phyloP scores from a whole-genome alignment of 1,140 invertebrate genomes.

The Colletes gigas region DNA sequence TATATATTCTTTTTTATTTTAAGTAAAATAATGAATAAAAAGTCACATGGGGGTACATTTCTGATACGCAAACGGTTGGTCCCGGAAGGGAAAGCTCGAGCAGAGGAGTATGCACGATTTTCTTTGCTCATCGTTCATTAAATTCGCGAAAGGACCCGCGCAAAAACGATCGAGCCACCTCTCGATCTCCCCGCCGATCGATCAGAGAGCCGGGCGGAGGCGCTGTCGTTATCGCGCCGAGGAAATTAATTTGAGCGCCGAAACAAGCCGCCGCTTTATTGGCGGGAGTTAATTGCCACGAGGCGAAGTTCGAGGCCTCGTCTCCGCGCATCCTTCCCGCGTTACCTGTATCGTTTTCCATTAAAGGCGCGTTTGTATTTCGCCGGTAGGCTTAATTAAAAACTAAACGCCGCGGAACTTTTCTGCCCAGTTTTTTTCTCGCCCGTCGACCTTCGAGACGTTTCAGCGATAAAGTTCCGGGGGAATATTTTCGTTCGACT shows the following conservation, averaged over 20 bases:
- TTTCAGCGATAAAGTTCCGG: too few species aligned
- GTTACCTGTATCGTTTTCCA: slow-evolving; percentile 30
- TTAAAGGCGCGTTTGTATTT: slow-evolving; percentile 41
- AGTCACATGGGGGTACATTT: too few species aligned
- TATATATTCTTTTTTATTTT: too few species aligned
- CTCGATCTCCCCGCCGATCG: slow-evolving; percentile 34
- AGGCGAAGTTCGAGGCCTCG: slow-evolving; percentile 6
- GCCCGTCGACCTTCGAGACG: too few species aligned
- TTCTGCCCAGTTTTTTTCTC: background rate
- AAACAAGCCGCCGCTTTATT: slow-evolving; percentile 56
- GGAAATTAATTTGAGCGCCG: slow-evolving; percentile 56
- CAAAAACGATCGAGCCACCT: slow-evolving; percentile 9
- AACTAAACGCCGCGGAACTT: slow-evolving; percentile 10
- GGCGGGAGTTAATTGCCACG: slow-evolving; percentile 53
- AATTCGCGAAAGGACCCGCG: slow-evolving; percentile 12
- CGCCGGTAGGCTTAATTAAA: slow-evolving; percentile 43
- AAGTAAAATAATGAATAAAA: too few species aligned
- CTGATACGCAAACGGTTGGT: too few species aligned
- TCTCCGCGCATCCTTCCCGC: background rate
- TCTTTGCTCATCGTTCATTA: slow-evolving; percentile 3
- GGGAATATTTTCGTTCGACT: too few species aligned
- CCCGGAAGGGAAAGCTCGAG: too few species aligned
- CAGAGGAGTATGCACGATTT: background rate
- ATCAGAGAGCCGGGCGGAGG: slow-evolving; percentile 39
- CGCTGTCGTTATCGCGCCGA: slow-evolving; percentile 53